phyloP scores from a whole-genome alignment of 2,888 invertebrate species.

The Buathra laborator region DNA sequence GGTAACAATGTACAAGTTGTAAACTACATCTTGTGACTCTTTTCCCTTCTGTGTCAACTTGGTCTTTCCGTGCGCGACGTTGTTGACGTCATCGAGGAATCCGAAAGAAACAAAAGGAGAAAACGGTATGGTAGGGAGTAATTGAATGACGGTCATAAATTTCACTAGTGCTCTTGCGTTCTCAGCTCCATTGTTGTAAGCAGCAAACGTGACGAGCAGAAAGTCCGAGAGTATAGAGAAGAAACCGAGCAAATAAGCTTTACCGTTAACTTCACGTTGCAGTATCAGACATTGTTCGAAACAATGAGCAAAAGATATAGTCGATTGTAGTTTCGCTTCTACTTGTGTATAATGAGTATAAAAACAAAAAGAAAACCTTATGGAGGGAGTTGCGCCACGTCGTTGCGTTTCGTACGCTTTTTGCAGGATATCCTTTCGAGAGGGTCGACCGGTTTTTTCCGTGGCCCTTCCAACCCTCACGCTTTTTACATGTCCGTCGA shows the following conservation, averaged over 20 bases:
- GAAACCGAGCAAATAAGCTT: slow-evolving; percentile 4
- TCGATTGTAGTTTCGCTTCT: slow-evolving; percentile 30
- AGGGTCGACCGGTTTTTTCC: background rate
- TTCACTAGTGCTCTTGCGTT: background rate
- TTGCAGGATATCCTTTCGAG: slow-evolving; percentile 13
- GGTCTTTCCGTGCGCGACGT: background rate
- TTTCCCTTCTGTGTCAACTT: background rate
- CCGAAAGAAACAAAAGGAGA: slow-evolving; percentile 14
- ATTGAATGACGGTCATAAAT: slow-evolving; percentile 54
- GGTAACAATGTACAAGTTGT: background rate
- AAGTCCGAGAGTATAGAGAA: background rate
- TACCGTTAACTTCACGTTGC: background rate
- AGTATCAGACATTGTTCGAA: slow-evolving; percentile 24
- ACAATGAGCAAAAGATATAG: slow-evolving; percentile 34
- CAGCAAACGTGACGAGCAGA: slow-evolving; percentile 44
- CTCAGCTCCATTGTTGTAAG: background rate
- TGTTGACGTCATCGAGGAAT: slow-evolving; percentile 21
- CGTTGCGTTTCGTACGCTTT: slow-evolving; percentile 10
- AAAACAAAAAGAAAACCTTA: background rate
- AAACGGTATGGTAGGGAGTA: background rate
- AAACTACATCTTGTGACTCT: background rate
- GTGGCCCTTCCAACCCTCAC: background rate
- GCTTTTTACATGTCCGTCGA: background rate
- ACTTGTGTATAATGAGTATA: background rate
- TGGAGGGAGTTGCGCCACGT: background rate